phyloP scores from a whole-genome alignment of 2,888 invertebrate genomes.

The Atherix ibis region DNA sequence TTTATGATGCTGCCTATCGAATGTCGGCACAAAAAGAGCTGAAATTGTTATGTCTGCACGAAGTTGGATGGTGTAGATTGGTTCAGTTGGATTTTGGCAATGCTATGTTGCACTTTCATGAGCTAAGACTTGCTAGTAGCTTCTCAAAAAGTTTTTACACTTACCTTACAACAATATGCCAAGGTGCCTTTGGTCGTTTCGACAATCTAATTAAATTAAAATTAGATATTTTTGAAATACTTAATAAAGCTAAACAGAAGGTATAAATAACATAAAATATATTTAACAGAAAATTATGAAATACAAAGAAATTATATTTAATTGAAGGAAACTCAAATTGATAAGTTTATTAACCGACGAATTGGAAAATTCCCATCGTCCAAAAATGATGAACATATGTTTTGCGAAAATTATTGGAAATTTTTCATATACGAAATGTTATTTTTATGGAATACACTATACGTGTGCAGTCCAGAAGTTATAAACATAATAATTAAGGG shows the following conservation, averaged over 20 bases:
- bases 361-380: constrained; percentile 21
- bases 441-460: constrained; percentile 51
- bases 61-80: constrained; percentile 41
- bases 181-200: constrained; percentile 20
- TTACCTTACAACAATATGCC: constrained; percentile 39
- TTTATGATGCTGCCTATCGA: constrained; percentile 41
- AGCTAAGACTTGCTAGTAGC: constrained; percentile 35
- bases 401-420: constrained; percentile 34
- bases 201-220: constrained; percentile 17
- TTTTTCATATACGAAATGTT: constrained; percentile 47
- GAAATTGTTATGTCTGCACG: constrained; percentile 40
- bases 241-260: constrained; percentile 23
- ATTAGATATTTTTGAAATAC: constrained; percentile 19
- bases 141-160: constrained; percentile 52
- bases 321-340: constrained; percentile 28
- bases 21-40: constrained; percentile 45
- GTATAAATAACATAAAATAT: constrained; percentile 8
- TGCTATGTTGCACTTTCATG: constrained; percentile 36
- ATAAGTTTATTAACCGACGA: constrained; percentile 28
- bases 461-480: constrained; percentile 35
- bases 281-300: not conserved
- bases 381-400: constrained; percentile 16
- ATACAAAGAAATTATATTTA: constrained; percentile 2
- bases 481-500: constrained; percentile 32
- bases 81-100: constrained; percentile 42